These are phyloP conservation scores for Nasonia longicornis DNA, from an alignment of 1,140 invertebrate species.

Conservation along the genomic window DNA sequence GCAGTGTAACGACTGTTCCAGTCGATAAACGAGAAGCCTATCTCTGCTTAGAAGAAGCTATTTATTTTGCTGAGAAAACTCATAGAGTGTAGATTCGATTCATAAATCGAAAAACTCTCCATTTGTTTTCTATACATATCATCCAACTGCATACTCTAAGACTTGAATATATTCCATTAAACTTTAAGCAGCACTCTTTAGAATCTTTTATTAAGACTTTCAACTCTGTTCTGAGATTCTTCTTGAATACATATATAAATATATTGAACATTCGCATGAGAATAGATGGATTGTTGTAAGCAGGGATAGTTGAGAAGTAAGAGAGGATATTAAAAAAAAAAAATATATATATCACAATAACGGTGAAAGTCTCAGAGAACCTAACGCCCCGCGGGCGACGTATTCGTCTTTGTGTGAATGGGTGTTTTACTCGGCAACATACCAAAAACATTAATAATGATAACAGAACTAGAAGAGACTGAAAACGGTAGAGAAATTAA, in stretches of 20 bases:
- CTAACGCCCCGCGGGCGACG: conserved; percentile 1
- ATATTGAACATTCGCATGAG: not conserved
- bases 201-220: conserved; percentile 15
- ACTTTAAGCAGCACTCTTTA: not conserved
- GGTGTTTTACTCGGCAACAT: conserved; percentile 36
- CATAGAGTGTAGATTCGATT: not conserved
- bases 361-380: conserved; percentile 42
- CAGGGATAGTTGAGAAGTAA: not conserved
- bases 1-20: conserved; percentile 1
- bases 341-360: conserved; percentile 18
- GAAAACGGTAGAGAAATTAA: conserved; percentile 46
- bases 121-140: conserved; percentile 40
- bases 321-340: not conserved
- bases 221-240: conserved; percentile 7
- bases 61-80: not conserved
- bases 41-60: conserved; percentile 28
- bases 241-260: not conserved
- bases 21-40: not conserved
- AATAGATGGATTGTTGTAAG: conserved; percentile 24
- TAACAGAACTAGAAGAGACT: conserved; percentile 35
- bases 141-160: not conserved
- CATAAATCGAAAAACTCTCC: not conserved
- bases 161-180: not conserved
- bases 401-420: conserved; percentile 39
- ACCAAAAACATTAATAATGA: conserved; percentile 19